phyloP scores from a whole-genome alignment of 2,797 vertebrate genomes.

The Eulemur mongoz region DNA sequence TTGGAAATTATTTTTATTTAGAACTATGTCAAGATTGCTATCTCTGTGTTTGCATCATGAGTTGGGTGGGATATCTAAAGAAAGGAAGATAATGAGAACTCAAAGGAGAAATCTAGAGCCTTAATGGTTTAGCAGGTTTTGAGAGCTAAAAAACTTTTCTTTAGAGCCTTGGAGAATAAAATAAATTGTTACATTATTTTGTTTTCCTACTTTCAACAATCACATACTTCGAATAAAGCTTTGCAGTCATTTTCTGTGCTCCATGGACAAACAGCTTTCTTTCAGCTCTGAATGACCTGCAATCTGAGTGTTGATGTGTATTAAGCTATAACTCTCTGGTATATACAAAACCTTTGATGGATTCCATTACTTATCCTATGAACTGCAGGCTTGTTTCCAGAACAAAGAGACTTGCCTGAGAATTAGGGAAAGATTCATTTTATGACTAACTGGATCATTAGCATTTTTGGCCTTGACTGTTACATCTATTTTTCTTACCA shows the following conservation, averaged over 20 bases:
- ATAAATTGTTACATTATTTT: conserved; percentile 3
- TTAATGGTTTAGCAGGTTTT: not conserved
- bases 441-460: not conserved
- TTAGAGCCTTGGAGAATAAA: conserved; percentile 21
- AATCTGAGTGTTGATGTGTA: not conserved
- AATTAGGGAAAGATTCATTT: conserved; percentile 28
- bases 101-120: not conserved
- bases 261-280: not conserved
- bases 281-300: not conserved
- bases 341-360: not conserved
- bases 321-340: not conserved
- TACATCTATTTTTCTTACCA: not conserved
- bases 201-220: not conserved
- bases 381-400: conserved; percentile 24
- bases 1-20: conserved; percentile 39
- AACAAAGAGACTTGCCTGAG: conserved; percentile 36
- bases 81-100: not conserved
- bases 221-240: not conserved
- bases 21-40: not conserved
- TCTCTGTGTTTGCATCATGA: not conserved
- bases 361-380: not conserved
- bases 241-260: not conserved
- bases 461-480: not conserved
- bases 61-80: not conserved
- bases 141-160: not conserved